Evolutionary conservation across 2,797 vertebrate genomes (phyloP).

Genomic region (Lepilemur septentrionalis): DNA sequence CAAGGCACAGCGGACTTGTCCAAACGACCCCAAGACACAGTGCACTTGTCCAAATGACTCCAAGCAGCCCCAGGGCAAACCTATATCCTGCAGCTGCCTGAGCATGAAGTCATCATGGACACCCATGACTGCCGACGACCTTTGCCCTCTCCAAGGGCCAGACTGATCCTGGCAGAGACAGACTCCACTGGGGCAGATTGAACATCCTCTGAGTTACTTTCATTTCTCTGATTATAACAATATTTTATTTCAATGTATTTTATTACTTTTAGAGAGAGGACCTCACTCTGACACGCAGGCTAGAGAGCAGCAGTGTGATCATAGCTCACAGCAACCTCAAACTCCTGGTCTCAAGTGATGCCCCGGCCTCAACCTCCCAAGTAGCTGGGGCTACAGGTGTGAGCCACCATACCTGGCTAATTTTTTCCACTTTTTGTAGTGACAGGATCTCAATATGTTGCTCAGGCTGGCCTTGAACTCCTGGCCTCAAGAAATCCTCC

Average conservation of each 20-base stretch:
- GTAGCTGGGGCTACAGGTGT: neutral
- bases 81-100: neutral
- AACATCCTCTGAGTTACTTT: slow-evolving; percentile 75
- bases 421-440: neutral
- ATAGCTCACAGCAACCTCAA: neutral
- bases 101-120: slow-evolving; percentile 63
- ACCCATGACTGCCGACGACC: slow-evolving; percentile 79
- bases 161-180: slow-evolving; percentile 80
- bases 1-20: neutral
- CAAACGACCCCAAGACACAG: neutral
- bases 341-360: neutral
- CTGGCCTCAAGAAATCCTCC: neutral
- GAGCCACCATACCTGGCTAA: too few species aligned
- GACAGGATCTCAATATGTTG: neutral
- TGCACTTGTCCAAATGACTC: neutral
- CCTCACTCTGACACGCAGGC: neutral
- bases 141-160: slow-evolving; percentile 81
- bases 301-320: neutral
- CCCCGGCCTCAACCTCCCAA: neutral
- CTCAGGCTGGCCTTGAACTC: too few species aligned
- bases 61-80: neutral
- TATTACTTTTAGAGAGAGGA: neutral
- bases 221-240: slow-evolving; percentile 80
- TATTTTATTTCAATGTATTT: neutral
- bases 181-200: slow-evolving; percentile 79